phyloP scores from a whole-genome alignment of 2,797 vertebrate species.

The Oreonectes daqikongensis region DNA sequence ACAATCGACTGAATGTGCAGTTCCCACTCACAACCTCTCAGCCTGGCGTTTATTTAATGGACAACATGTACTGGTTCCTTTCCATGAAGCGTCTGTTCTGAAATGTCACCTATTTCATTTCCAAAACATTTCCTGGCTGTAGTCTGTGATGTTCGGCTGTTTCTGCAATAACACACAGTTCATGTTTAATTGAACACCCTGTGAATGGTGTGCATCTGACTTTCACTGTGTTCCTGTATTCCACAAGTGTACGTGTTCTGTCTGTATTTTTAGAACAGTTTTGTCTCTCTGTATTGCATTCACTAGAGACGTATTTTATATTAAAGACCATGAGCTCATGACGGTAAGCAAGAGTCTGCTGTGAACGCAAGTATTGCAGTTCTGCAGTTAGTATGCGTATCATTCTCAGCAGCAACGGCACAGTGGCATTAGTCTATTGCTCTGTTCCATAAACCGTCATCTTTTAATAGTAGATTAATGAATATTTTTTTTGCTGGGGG shows the following conservation, averaged over 20 bases:
- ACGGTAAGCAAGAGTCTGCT: constrained; percentile 24
- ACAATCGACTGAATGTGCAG: neutral
- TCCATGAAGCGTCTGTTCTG: neutral
- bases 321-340: constrained; percentile 17
- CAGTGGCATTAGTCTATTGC: neutral
- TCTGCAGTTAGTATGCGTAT: neutral
- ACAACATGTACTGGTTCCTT: neutral
- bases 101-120: constrained; percentile 27
- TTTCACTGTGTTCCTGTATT: constrained; percentile 13
- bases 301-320: constrained; percentile 23
- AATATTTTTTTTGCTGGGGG: no score
- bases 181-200: constrained; percentile 18
- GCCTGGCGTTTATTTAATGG: neutral
- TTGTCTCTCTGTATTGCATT: neutral
- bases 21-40: neutral
- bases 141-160: neutral
- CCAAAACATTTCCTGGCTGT: neutral
- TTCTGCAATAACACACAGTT: neutral
- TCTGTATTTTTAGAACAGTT: constrained; percentile 42
- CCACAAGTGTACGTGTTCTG: constrained; percentile 20
- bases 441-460: neutral
- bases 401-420: neutral
- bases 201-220: constrained; percentile 13
- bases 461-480: neutral
- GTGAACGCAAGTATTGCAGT: neutral